phyloP scores from a whole-genome alignment of 2,797 vertebrate genomes.

The Acestrorhynchus altus region DNA sequence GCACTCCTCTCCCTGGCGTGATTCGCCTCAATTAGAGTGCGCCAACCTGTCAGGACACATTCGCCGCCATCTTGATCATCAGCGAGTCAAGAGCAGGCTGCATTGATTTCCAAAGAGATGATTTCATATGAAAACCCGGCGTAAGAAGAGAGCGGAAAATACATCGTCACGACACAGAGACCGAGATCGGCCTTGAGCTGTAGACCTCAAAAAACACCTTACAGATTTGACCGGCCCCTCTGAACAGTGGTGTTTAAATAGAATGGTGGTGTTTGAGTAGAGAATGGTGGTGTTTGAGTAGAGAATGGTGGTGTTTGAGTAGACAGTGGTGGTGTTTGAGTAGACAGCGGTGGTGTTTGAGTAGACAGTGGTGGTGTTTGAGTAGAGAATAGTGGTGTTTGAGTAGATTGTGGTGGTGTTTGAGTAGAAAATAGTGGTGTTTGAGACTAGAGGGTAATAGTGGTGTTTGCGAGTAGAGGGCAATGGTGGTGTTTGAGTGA shows the following conservation, averaged over 20 bases:
- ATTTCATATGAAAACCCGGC: background rate
- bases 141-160: background rate
- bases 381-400: too few relatives aligned
- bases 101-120: slow-evolving; percentile 20
- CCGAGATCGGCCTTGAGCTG: background rate
- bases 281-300: too few relatives aligned
- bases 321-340: too few relatives aligned
- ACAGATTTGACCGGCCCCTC: too few relatives aligned
- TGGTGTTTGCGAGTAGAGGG: background rate
- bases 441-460: background rate
- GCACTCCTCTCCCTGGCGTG: slow-evolving; percentile 45
- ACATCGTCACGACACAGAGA: background rate
- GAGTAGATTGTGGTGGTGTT: too few relatives aligned
- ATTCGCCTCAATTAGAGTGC: slow-evolving; percentile 49
- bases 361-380: too few relatives aligned
- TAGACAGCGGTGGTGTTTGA: too few relatives aligned
- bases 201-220: background rate
- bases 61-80: slow-evolving; percentile 52
- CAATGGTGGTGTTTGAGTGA: too few relatives aligned
- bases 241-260: too few relatives aligned
- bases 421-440: too few relatives aligned
- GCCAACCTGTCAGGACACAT: slow-evolving; percentile 56
- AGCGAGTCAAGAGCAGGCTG: slow-evolving; percentile 26
- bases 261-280: too few relatives aligned
- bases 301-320: too few relatives aligned